Base-by-base conservation (phyloP, 2,113 vertebrate genomes). In the Apodemus sylvaticus region DNA sequence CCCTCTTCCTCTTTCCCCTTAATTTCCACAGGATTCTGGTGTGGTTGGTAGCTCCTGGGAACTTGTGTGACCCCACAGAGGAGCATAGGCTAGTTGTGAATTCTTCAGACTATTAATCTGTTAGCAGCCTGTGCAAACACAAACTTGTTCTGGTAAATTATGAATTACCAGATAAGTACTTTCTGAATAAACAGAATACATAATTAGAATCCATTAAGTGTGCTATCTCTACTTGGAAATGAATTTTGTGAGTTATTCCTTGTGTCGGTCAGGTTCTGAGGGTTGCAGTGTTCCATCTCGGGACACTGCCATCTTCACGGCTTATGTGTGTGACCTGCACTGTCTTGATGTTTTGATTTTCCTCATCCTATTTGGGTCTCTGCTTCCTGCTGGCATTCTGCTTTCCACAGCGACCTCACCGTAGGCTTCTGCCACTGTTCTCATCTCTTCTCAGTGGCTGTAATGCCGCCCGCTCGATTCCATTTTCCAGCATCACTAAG, bases 71-170 rank as follows among this genome's bases (percentile, higher is more conserved):
- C n/a, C 89, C 92, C 53, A 87, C 20, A 90, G 83, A 66, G 92
- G 93, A 83, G 83, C 62, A 48, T n/a, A 83, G 85, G 48, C 76
- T 83, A 58, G 81, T 93, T 42, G 34, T 0, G 3, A 22, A 90
- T 97, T 96, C 70, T 95, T 97, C 77, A 76, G 71, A 70, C 83
- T 93, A 74, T 53, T 89, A 58, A 92, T 97, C 88, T 96, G 66
- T 94, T 73, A 36, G 90, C 81, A 97, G 1, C 89, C 81, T 86
- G 66, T 96, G 87, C 93, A 95, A 82, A 86, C 68, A 97, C 90
- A 97, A 96, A 91, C 95, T 96, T 39, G 6, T 96, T 96, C 96
- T 97, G 90, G 79, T 97, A 95, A 97, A 94, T 97, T 97, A 97
- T 97, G 82, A 96, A 96, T 97, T 97, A 90, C 94, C 93, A 81